Conservation (phyloP, 2,888 invertebrate genomes). For the Pammene aurita region DNA sequence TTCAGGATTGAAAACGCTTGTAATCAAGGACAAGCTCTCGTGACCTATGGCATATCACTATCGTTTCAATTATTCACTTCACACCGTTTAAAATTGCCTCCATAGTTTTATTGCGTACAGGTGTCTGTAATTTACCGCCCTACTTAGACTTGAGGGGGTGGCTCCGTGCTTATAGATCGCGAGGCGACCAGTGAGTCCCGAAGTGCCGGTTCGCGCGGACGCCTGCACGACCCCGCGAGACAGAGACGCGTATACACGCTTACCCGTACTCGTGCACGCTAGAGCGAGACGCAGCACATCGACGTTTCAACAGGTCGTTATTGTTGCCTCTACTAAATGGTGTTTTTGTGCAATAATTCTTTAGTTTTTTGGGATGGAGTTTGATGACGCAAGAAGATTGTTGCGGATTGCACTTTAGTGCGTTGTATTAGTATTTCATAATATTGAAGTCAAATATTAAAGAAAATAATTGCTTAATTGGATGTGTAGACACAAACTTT, state of each 20-base stretch:
- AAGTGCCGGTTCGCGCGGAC: constrained; percentile 74
- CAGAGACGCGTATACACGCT: constrained; percentile 64
- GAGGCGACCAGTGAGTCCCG: constrained; percentile 69
- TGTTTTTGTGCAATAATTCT: constrained; percentile 75
- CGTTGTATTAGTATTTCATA: background rate
- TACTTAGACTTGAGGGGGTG: constrained; percentile 67
- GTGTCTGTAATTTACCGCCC: constrained; percentile 78
- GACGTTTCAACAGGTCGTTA: constrained; percentile 81
- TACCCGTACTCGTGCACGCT: constrained; percentile 45
- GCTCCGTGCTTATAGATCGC: constrained; percentile 76
- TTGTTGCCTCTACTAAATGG: constrained; percentile 77
- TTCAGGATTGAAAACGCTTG: background rate
- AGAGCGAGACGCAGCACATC: constrained; percentile 67
- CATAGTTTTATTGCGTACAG: constrained; percentile 55
- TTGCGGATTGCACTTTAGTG: constrained; percentile 4
- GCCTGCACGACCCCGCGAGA: constrained; percentile 57
- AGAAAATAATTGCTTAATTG: background rate
- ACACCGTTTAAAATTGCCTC: constrained; percentile 31
- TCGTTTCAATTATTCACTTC: constrained; percentile 28
- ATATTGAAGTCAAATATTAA: background rate
- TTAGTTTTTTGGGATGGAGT: constrained; percentile 49
- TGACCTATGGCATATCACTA: constrained; percentile 4
- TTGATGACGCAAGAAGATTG: constrained; percentile 9
- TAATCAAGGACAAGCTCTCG: constrained; percentile 2
- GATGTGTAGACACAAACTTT: background rate